A percentile compares a stretch with the other conserved stretches of the same genome.
Evolutionary conservation across 2,113 vertebrate genomes (phyloP).

Genomic region (Tamias sibiricus): DNA sequence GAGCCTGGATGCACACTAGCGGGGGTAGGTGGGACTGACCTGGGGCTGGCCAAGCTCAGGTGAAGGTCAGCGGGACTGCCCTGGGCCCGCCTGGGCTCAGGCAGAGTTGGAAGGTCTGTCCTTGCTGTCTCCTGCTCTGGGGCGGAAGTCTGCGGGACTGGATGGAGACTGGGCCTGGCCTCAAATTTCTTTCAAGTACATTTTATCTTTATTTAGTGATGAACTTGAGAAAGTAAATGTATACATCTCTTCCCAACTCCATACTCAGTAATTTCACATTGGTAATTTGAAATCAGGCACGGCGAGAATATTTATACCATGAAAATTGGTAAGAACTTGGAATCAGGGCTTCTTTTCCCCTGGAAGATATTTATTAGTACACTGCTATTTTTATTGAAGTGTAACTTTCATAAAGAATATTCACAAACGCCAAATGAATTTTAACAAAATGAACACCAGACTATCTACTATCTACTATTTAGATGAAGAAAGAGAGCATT

Average conservation of each 20-base stretch:
- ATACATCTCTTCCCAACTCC: background rate
- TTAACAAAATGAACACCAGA: background rate
- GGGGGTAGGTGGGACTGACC: no score
- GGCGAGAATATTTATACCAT: background rate
- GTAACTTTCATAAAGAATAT: constrained; percentile 19
- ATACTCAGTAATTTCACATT: background rate
- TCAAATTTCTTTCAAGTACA: background rate
- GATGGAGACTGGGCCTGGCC: no score
- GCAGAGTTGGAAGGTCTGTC: no score
- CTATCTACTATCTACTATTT: background rate
- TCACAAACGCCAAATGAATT: background rate
- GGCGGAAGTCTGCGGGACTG: no score
- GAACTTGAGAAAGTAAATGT: background rate
- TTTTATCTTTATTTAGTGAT: background rate
- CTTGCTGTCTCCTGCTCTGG: no score
- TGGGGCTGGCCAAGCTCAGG: no score
- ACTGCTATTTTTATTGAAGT: background rate
- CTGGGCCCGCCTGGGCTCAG: no score
- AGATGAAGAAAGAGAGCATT: background rate
- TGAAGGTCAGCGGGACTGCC: no score
- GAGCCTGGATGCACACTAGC: no score
- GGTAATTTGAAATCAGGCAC: background rate
- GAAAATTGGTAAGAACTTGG: background rate
- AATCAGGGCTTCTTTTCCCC: background rate
- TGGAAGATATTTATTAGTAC: background rate